These are phyloP conservation scores for Linurgus olivaceus DNA, from an alignment of 2,797 vertebrate species.

Conservation along the genomic window DNA sequence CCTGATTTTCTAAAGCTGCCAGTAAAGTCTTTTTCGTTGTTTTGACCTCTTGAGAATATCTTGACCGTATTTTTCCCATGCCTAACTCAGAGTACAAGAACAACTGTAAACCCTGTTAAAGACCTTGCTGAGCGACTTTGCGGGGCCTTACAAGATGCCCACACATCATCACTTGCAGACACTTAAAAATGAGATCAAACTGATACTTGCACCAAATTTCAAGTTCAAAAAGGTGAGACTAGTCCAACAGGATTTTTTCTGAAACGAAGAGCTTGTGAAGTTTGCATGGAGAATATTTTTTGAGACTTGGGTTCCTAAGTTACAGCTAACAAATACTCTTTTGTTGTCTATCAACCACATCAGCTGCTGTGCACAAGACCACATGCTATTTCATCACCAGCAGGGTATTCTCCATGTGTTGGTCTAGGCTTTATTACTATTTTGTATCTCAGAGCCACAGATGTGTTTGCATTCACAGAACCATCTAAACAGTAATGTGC, in stretches of 20 bases:
- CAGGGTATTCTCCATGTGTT: neutral
- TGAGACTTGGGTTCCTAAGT: neutral
- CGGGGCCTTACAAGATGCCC: neutral
- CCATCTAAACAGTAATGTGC: neutral
- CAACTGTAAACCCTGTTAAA: neutral
- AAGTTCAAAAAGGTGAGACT: neutral
- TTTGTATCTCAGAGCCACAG: neutral
- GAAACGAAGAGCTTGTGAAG: neutral
- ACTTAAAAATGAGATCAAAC: neutral
- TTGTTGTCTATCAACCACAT: neutral
- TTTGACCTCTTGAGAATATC: neutral
- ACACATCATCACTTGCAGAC: neutral
- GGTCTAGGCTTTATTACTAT: neutral
- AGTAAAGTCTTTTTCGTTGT: neutral
- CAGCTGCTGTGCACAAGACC: neutral
- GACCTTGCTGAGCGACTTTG: neutral
- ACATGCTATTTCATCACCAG: neutral
- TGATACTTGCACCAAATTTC: neutral
- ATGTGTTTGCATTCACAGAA: neutral
- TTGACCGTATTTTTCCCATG: accelerated
- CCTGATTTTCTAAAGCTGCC: neutral
- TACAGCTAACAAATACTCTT: neutral
- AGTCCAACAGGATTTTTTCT: neutral
- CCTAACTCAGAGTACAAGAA: neutral
- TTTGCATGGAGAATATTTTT: neutral